phyloP scores from a whole-genome alignment of 2,113 vertebrate genomes.

The Odocoileus virginianus region DNA sequence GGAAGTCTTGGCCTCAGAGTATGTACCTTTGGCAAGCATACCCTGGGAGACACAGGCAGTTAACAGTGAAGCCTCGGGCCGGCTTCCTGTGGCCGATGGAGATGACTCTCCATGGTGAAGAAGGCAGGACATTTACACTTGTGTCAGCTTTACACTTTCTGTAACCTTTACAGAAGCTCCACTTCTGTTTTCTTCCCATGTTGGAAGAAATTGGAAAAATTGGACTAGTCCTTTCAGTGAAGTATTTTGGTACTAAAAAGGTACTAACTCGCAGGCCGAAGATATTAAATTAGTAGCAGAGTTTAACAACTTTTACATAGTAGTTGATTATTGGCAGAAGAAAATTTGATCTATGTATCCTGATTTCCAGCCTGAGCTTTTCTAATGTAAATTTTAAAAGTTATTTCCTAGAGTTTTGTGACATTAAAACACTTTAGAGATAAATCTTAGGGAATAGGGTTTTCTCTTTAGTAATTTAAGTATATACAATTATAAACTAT shows the following conservation, averaged over 20 bases:
- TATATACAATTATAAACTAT: background rate
- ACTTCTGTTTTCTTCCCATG: background rate
- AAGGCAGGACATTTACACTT: fast-evolving
- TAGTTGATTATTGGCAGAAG: background rate
- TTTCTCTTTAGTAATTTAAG: background rate
- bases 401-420: background rate
- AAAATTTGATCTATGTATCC: background rate
- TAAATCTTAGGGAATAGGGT: background rate
- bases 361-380: background rate
- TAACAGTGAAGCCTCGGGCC: background rate
- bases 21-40: background rate
- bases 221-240: background rate
- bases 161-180: background rate
- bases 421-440: background rate
- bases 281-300: background rate
- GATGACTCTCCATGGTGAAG: background rate
- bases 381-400: background rate
- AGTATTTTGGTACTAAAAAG: background rate
- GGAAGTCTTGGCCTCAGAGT: background rate
- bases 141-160: no score
- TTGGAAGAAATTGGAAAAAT: background rate
- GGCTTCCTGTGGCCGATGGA: background rate
- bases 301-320: background rate
- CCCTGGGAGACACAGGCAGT: background rate
- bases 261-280: background rate